Conservation (phyloP, 2,113 vertebrate species). For the Centrocercus urophasianus region DNA sequence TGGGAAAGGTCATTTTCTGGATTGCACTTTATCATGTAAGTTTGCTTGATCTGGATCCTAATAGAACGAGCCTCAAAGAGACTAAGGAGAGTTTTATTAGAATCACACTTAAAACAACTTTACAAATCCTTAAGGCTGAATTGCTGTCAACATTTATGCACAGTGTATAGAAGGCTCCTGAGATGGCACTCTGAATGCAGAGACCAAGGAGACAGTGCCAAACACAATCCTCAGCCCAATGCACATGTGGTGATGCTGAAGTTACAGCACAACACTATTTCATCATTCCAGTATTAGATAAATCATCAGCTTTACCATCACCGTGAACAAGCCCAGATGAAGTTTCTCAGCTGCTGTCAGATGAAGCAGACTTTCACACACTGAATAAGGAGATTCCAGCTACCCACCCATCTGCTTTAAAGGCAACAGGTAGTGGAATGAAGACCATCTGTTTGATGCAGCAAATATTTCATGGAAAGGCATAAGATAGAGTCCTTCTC, state of each 20-base stretch:
- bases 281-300: neutral
- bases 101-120: neutral
- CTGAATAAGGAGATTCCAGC: neutral
- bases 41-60: neutral
- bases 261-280: neutral
- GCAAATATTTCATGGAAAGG: neutral
- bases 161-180: neutral
- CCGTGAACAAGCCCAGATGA: neutral
- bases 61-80: neutral
- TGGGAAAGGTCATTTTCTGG: neutral
- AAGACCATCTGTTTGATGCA: neutral
- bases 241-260: neutral
- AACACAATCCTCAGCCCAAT: neutral
- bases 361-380: neutral
- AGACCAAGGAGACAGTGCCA: neutral
- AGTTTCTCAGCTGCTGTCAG: neutral
- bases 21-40: neutral
- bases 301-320: neutral
- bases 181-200: neutral
- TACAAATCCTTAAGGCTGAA: neutral
- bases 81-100: neutral
- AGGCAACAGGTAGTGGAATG: neutral
- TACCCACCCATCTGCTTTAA: neutral
- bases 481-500: neutral
- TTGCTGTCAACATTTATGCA: neutral